Conservation (phyloP, 2,888 invertebrate species). For the Uropetala carovei region DNA sequence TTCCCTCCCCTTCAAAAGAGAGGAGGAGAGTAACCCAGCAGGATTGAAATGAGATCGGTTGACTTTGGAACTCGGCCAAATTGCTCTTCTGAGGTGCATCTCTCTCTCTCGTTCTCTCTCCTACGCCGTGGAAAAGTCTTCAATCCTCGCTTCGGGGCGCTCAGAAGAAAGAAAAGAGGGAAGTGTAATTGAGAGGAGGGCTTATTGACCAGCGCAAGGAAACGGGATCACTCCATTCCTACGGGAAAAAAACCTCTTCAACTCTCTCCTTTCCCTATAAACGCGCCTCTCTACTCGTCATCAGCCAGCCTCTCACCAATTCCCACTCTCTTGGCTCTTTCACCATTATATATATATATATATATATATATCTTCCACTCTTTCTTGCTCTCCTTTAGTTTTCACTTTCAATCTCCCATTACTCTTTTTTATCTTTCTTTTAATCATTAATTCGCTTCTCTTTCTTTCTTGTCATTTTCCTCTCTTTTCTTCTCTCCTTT, state of each 20-base stretch:
- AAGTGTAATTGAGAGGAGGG: background rate
- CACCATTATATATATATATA: too few relatives aligned
- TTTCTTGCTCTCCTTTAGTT: too few relatives aligned
- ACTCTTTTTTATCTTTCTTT: too few relatives aligned
- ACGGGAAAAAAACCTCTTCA: background rate
- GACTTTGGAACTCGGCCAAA: conserved; percentile 15
- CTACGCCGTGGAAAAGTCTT: background rate
- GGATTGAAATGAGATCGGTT: conserved; percentile 24
- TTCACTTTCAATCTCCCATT: too few relatives aligned
- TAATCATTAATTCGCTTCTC: too few relatives aligned
- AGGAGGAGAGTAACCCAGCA: too few relatives aligned
- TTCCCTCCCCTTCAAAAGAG: too few relatives aligned
- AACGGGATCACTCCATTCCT: background rate
- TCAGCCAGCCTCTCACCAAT: background rate
- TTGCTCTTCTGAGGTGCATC: background rate
- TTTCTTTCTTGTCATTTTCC: too few relatives aligned
- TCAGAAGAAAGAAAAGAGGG: background rate
- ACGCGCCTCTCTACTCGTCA: background rate
- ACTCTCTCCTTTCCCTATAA: background rate
- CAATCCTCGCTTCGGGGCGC: background rate
- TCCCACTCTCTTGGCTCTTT: too few relatives aligned
- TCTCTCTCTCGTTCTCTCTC: too few relatives aligned
- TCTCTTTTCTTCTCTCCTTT: too few relatives aligned
- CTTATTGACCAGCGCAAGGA: background rate
- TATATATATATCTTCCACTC: too few relatives aligned